Base-by-base conservation (phyloP, 1,140 invertebrate species). In the Drosophila pandora region DNA sequence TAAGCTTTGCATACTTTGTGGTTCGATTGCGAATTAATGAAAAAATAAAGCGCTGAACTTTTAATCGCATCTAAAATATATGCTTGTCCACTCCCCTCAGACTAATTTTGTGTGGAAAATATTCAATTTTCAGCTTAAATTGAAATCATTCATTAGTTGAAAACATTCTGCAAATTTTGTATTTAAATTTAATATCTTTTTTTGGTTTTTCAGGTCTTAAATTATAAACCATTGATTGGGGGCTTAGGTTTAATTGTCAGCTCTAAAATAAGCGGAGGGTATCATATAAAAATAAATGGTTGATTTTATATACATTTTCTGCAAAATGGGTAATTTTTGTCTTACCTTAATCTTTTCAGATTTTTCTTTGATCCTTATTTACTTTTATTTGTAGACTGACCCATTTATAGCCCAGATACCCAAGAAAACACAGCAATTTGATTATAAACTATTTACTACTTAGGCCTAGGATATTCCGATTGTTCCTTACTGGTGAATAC, bases 391-490 rank as follows among this genome's bases (percentile, higher is more conserved):
- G 9, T 10, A 2, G 9, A 17, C 2, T 17, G 22, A 57, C n/a
- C 56, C 45, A 10, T 2, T 21, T 7, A 12, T 17, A 2, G n/a
- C 23, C 22, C 39, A 41, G 13, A 13, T 2, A 4, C 56, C 17
- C 21, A 25, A 13, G 2, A 70, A 59, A 45, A 56, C 17, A 68
- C 32, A 17, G 6, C 5, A 3, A 3, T 21, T 23, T 41, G 1
- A 39, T 52, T 39, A 25, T 3, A 45, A 57, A 48, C 65, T 87
- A 75, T 81, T 87, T 78, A 78, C 70, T 85, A 87, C 78, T 71
- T 82, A 87, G 30, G 3, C 2, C 55, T 87, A 87, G 21, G 28
- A 17, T 59, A 64, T 45, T 60, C 57, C 65, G 57, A 56, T 64
- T 55, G 13, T 45, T 30, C 23, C 34, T 60, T 10, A 47, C 22